A percentile compares a stretch with the other conserved stretches of the same genome.
phyloP scores from a whole-genome alignment of 1,140 invertebrate species.

The Zaprionus tsacasi region DNA sequence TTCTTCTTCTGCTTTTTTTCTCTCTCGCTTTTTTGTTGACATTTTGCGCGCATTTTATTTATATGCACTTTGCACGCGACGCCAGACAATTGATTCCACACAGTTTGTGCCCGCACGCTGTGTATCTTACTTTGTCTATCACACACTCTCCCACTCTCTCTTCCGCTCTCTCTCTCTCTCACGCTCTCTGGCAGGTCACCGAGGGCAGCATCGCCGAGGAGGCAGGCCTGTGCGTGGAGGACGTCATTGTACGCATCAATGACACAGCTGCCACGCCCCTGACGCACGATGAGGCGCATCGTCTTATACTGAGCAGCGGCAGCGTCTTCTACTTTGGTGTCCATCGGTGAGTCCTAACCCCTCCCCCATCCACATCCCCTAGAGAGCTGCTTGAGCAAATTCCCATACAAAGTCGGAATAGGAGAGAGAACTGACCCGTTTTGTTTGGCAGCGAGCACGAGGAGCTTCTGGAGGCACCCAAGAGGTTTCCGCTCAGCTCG shows the following conservation, averaged over 20 bases:
- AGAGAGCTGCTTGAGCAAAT: not conserved
- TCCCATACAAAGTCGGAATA: not conserved
- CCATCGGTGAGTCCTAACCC: slow-evolving; percentile 59
- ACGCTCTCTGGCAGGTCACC: slow-evolving; percentile 86
- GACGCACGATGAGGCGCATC: slow-evolving; percentile 92
- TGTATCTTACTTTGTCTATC: slow-evolving; percentile 13
- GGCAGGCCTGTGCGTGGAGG: slow-evolving; percentile 92
- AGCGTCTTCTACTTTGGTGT: slow-evolving; percentile 91
- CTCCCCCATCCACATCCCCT: not conserved
- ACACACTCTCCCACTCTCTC: not conserved
- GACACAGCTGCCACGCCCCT: slow-evolving; percentile 87
- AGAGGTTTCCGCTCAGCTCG: slow-evolving; percentile 55
- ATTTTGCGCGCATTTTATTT: slow-evolving; percentile 79
- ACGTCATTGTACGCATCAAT: slow-evolving; percentile 92
- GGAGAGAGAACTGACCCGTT: slow-evolving; percentile 10
- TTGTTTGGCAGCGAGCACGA: slow-evolving; percentile 51
- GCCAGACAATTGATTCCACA: slow-evolving; percentile 48
- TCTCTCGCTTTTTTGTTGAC: slow-evolving; percentile 68
- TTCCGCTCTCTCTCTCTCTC: slow-evolving; percentile 28
- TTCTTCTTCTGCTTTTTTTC: slow-evolving; percentile 20
- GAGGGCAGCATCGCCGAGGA: slow-evolving; percentile 92
- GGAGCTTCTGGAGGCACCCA: slow-evolving; percentile 43
- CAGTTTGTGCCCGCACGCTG: slow-evolving; percentile 11
- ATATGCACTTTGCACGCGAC: slow-evolving; percentile 76
- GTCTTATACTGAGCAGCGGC: slow-evolving; percentile 89